phyloP scores from a whole-genome alignment of 2,797 vertebrate genomes.

The Sebastes hubbsi region DNA sequence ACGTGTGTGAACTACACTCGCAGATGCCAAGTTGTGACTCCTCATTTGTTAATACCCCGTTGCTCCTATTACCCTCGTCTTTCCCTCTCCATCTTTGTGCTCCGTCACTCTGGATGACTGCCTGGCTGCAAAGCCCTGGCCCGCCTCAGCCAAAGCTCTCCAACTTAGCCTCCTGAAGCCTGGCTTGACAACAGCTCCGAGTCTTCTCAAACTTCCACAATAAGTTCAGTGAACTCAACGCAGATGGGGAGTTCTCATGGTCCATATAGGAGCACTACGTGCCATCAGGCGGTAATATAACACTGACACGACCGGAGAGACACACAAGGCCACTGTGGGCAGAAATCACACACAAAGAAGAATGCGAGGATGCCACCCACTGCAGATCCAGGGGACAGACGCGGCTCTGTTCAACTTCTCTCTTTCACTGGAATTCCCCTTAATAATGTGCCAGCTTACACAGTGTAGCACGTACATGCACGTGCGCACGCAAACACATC shows the following conservation, averaged over 20 bases:
- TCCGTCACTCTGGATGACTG: conserved; percentile 69
- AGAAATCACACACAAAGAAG: conserved; percentile 78
- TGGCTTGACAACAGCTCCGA: conserved; percentile 55
- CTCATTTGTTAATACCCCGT: conserved; percentile 69
- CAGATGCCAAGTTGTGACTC: conserved; percentile 75
- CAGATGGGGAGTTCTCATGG: conserved; percentile 62
- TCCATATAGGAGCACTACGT: conserved; percentile 40
- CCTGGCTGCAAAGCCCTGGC: conserved; percentile 57
- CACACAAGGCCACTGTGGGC: conserved; percentile 69
- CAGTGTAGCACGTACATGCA: conserved; percentile 51
- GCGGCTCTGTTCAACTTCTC: conserved; percentile 75
- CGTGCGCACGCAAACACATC: conserved; percentile 28
- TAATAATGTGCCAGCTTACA: conserved; percentile 75
- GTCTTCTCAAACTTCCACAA: conserved; percentile 54
- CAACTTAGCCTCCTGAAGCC: conserved; percentile 44
- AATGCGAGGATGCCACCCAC: conserved; percentile 82
- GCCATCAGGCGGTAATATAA: conserved; percentile 57
- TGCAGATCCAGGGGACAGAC: conserved; percentile 74
- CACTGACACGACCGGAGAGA: conserved; percentile 47
- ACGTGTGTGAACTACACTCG: conserved; percentile 47
- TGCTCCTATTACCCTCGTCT: conserved; percentile 61
- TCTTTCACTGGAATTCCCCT: conserved; percentile 80
- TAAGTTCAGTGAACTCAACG: conserved; percentile 52
- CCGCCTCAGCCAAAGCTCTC: conserved; percentile 59
- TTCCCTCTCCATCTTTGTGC: conserved; percentile 63